Evolutionary conservation across 35 echinoderm and acorn worm genomes (phyloP), one percentile per base, ranked within the genome.

Genomic region (Anneissia japonica): DNA sequence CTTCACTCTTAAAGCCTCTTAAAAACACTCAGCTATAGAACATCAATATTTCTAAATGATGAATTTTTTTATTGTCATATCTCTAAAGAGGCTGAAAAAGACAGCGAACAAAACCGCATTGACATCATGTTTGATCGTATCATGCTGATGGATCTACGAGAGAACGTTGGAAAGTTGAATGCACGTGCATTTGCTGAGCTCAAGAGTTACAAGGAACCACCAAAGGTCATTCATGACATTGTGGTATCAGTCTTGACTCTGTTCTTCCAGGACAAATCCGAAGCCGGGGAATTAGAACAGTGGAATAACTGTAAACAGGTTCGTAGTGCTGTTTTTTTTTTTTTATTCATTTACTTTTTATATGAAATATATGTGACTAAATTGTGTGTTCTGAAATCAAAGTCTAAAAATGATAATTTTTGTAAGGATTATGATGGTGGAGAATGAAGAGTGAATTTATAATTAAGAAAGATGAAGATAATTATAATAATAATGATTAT

Each of bases 91-190:
- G 95, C 95, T 51, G 95, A 98, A 83, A 98, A 98, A 36, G 82
- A 89, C 19, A 93, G 88, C 39, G 95, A 98, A 19, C 92, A 98
- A 78, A 91, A 92, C n/a, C 88, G 95, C 28, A 98, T 98, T 14
- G 91, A 98, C 75, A 93, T 98, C 82, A 91, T 98, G 91, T 98
- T 98, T 87, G 95, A 98, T 41, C 91, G 95, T 30, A 98, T 98
- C 89, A 98, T 98, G 95, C 46, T 98, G 86, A 98, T 92, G 1
- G 95, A 98, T 72, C 77, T 98, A 4, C 33, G 95, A 32, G 86
- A 94, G 39, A 98, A 92, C 0, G 95, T 98, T 17, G 92, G 91
- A 81, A 98, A 98, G 86, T 77, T 98, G 36, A 93, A 93, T 37
- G 82, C 92, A 0, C 73, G 91, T n/a, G 95, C 95, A 73, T 98